These are phyloP conservation scores for Lepidothrix coronata DNA, from an alignment of 2,113 vertebrate species.

Conservation along the genomic window DNA sequence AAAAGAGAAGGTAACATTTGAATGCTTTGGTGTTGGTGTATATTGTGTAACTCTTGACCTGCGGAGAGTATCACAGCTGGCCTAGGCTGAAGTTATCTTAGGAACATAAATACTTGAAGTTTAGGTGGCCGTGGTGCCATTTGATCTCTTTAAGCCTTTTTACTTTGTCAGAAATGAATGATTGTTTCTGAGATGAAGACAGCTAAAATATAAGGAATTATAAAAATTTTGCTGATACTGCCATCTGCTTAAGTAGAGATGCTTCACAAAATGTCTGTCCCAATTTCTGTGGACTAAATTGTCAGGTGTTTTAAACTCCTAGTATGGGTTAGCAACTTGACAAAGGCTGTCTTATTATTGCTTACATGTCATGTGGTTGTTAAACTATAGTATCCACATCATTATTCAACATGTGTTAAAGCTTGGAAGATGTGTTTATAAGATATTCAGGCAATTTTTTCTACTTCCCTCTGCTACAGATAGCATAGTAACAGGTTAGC, in stretches of 20 bases:
- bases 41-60: background rate
- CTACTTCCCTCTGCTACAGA: background rate
- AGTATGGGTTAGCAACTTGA: background rate
- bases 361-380: background rate
- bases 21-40: background rate
- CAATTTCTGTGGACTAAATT: background rate
- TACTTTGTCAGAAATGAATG: background rate
- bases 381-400: background rate
- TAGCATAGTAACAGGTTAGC: background rate
- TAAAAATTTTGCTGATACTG: background rate
- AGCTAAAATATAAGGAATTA: background rate
- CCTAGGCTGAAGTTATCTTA: background rate
- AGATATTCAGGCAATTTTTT: background rate
- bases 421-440: background rate
- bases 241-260: background rate
- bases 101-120: background rate
- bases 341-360: background rate
- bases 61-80: background rate
- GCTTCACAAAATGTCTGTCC: background rate
- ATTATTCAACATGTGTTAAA: background rate
- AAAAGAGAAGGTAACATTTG: slow-evolving; percentile 87
- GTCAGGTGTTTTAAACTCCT: background rate
- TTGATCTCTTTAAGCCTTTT: background rate
- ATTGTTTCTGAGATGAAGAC: background rate
- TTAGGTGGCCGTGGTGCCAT: background rate